phyloP scores from a whole-genome alignment of 2,113 vertebrate genomes.

The Rattus rattus region DNA sequence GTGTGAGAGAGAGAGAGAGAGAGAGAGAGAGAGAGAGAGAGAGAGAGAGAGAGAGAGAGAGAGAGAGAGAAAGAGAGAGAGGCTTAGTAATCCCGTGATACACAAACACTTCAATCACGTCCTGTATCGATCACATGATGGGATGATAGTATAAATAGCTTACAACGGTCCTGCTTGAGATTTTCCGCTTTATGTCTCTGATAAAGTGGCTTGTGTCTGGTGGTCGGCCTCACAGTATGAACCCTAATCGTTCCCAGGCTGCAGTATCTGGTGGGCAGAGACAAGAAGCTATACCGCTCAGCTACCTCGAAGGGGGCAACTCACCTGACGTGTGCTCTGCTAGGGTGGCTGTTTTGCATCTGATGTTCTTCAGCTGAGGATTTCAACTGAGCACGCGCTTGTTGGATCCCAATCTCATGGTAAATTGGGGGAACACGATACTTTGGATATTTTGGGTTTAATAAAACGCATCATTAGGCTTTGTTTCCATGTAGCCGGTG shows the following conservation, averaged over 20 bases:
- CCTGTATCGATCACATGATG: neutral
- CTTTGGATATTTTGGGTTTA: neutral
- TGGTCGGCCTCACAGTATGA: too few species aligned
- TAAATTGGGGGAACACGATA: neutral
- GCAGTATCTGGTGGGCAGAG: neutral
- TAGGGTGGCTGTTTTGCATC: neutral
- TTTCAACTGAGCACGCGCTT: neutral
- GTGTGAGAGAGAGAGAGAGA: too few species aligned
- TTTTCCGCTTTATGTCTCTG: neutral
- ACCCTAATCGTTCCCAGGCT: neutral
- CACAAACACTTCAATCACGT: neutral
- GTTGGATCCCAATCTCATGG: neutral
- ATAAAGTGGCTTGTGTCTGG: fast-evolving
- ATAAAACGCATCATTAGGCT: neutral
- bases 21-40: too few species aligned
- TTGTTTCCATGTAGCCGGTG: neutral
- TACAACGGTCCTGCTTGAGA: neutral
- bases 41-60: too few species aligned
- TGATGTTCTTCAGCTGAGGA: neutral
- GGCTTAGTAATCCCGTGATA: too few species aligned
- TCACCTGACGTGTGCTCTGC: neutral
- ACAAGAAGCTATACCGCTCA: neutral
- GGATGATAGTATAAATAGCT: neutral
- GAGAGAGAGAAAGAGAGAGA: too few species aligned
- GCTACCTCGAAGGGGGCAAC: neutral